Evolutionary conservation across 2,888 invertebrate species (phyloP), one percentile per base, ranked within the genome.

Genomic region (Heterodera filipjevi): DNA sequence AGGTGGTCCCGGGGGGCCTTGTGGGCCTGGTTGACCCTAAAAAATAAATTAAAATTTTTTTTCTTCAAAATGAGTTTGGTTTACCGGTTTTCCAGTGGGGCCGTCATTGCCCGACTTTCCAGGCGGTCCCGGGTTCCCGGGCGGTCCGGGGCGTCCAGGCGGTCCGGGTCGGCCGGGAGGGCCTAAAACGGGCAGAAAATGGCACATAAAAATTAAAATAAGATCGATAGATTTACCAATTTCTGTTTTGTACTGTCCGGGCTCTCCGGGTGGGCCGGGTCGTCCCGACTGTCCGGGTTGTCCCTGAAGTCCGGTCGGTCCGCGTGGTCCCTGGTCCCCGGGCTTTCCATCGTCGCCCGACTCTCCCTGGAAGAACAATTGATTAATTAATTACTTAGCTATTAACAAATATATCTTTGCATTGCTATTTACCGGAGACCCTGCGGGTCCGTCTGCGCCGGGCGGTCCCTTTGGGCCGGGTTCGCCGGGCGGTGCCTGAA

Each of bases 231-330:
- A 75, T 32, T 44, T 70, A 80, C 88, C 88, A 53, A 86, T 81
- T 76, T 88, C 88, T 19, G 87, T 87, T 27, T 84, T 81, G 77
- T 82, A 89, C 35, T 78, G 84, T 81, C 88, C 88, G 46, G 88
- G 88, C 75, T 89, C 88, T 80, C 88, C 88, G 35, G 87, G 87
- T 66, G 87, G 85, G 74, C 88, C 88, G 27, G 85, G 83, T 30
- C 85, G 85, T 77, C 88, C 88, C 33, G 87, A 84, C 53, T 85
- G 85, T 5, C 83, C 87, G 27, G 87, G 84, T 35, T 85, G 92
- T 27, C 91, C 91, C 64, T 90, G 89, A 14, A 90, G 91, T 32
- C 94, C 94, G 0, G 94, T 93, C 89, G 94, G 94, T 59, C 94
- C 94, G 90, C 86, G 84, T 30, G 85, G 82, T 80, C 87, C 87